phyloP scores from a whole-genome alignment of 1,140 invertebrate species.

The Danaus plexippus region DNA sequence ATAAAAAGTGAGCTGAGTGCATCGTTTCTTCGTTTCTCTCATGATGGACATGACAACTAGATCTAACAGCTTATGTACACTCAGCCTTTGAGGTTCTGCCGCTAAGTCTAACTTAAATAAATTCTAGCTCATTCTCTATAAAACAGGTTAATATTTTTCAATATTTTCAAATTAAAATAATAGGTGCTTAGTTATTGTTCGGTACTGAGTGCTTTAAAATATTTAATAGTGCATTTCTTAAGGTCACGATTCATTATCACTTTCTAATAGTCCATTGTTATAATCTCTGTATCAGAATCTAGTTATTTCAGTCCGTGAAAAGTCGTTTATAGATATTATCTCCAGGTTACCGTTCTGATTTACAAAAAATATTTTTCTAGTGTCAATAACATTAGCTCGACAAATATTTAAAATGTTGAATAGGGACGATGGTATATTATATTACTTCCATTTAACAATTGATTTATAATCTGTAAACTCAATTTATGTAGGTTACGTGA shows the following conservation, averaged over 20 bases:
- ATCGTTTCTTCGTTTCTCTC: conserved; percentile 34
- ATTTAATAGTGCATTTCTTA: not conserved
- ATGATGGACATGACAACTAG: conserved; percentile 45
- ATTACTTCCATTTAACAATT: conserved; percentile 8
- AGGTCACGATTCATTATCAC: conserved; percentile 21
- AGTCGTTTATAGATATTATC: conserved; percentile 22
- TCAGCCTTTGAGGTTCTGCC: conserved; percentile 19
- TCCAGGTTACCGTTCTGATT: not conserved
- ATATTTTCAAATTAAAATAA: too few relatives aligned
- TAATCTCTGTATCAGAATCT: conserved; percentile 20
- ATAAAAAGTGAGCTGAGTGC: conserved; percentile 36
- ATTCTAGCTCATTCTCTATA: too few relatives aligned
- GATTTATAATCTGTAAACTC: conserved; percentile 12
- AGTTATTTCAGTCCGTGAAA: conserved; percentile 19
- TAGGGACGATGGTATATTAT: too few relatives aligned
- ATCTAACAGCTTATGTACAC: conserved; percentile 19
- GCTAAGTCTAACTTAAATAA: conserved; percentile 1
- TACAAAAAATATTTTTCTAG: too few relatives aligned
- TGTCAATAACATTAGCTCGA: too few relatives aligned
- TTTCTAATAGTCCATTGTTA: conserved; percentile 24
- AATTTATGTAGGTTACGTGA: conserved; percentile 16
- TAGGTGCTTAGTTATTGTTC: too few relatives aligned
- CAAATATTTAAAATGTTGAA: too few relatives aligned
- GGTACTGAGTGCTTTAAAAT: too few relatives aligned
- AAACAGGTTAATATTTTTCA: too few relatives aligned